Evolutionary conservation across 2,797 vertebrate species (phyloP).

Genomic region (Austrolebias charrua): DNA sequence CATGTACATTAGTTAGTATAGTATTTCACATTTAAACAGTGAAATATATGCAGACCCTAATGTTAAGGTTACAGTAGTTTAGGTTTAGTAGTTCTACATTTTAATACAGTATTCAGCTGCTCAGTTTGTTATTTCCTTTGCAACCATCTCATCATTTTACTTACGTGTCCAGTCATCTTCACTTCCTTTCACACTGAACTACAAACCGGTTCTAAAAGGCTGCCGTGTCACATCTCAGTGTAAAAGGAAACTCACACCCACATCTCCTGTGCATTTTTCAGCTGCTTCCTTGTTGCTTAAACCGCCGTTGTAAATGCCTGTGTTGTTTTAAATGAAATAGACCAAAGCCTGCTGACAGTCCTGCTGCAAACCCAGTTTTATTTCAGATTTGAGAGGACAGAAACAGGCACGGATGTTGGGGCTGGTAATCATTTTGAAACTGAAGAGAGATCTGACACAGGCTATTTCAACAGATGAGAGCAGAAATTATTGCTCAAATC

Average conservation of each 20-base stretch:
- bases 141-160: slow-evolving; percentile 18
- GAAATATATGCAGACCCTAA: not conserved
- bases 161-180: slow-evolving; percentile 32
- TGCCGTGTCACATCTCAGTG: not conserved
- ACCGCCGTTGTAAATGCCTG: not conserved
- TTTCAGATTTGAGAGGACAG: not conserved
- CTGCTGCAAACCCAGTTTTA: slow-evolving; percentile 2
- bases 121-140: not conserved
- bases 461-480: not conserved
- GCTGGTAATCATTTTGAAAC: slow-evolving; percentile 11
- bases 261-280: not conserved
- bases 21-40: not conserved
- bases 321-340: not conserved
- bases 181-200: slow-evolving; percentile 12
- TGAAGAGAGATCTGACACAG: not conserved
- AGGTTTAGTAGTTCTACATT: not conserved
- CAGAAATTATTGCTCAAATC: not conserved
- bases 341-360: not conserved
- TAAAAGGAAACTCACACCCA: slow-evolving; percentile 17
- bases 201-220: not conserved
- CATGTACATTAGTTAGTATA: too few species aligned
- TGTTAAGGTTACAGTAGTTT: not conserved
- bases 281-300: slow-evolving; percentile 26
- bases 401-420: not conserved
- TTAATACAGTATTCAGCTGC: not conserved